Base-by-base conservation (phyloP, 2,797 vertebrate species). In the Meriones psammophilus region DNA sequence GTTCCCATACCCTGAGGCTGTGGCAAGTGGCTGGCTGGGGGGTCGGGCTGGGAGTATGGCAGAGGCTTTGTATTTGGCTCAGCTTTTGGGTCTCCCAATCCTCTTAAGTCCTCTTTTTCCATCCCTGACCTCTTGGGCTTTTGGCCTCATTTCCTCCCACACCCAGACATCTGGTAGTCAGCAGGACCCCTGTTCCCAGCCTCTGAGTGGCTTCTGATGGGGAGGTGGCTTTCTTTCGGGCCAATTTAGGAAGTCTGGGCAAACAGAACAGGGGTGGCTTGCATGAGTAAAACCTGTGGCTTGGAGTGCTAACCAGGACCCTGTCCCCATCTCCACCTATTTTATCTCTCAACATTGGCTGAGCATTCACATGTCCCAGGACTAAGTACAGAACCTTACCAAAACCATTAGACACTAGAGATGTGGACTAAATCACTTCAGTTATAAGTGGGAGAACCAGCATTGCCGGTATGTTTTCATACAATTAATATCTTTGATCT, bases 121-220 rank as follows among this genome's bases (percentile, higher is more conserved):
- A 88, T 42, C 71, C 73, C 94, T 97, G 95, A 95, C 95, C 94
- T 94, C 74, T 88, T 60, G 39, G 90, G 92, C 74, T 78, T 91
- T 93, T 60, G 93, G 88, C 94, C 90, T 91, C 33, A 10, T 87
- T 97, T 96, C 94, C 76, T 92, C 66, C 91, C 26, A 6, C 64
- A 76, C 88, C 89, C 28, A 8, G 76, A 91, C 94, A 96, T 96
- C 94, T 96, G 97, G 95, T 74, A 80, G 90, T 92, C 91, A 84
- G 94, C 87, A 86, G 89, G 83, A 66, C 94, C 83, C 58, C 87
- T 85, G 77, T 95, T 95, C 83, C 77, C 81, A 93, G 93, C 56
- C 46, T 91, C 86, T 84, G 66, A 89, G 79, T 36, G 83, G 91
- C 83, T 88, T 78, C 62, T 77, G 74, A 94, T 88, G 42, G 94